phyloP scores from a whole-genome alignment of 1,140 invertebrate species.

The Drosophila kikkawai region DNA sequence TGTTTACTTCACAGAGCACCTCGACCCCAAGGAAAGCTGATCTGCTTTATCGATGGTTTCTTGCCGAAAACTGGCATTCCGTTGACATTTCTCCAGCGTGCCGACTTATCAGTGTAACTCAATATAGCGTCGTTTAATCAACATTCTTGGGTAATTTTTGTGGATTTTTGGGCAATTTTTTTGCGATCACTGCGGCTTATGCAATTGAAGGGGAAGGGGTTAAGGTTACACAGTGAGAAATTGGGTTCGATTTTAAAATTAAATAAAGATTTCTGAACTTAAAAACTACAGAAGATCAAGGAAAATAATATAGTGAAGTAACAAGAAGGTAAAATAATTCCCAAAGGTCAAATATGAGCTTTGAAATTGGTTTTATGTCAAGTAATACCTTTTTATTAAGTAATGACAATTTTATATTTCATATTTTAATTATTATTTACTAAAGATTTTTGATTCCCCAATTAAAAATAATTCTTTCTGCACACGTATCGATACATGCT shows the following conservation, averaged over 20 bases:
- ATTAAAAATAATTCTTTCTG: background rate
- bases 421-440: background rate
- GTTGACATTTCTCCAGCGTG: slow-evolving; percentile 23
- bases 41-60: slow-evolving; percentile 39
- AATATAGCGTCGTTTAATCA: slow-evolving; percentile 55
- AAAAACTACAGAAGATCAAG: background rate
- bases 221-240: background rate
- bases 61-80: slow-evolving; percentile 35
- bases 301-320: background rate
- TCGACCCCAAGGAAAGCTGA: slow-evolving; percentile 28
- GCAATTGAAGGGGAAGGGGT: slow-evolving; percentile 49
- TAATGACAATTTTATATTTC: too few species aligned
- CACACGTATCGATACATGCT: slow-evolving; percentile 49
- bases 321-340: too few species aligned
- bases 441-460: too few species aligned
- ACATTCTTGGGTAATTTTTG: slow-evolving; percentile 51
- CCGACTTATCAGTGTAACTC: slow-evolving; percentile 47
- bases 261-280: too few species aligned
- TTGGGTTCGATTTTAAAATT: background rate
- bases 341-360: too few species aligned
- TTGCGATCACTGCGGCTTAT: slow-evolving; percentile 58
- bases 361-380: too few species aligned
- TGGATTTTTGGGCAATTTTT: slow-evolving; percentile 32
- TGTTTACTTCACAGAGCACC: background rate
- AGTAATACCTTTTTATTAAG: too few species aligned